Evolutionary conservation across 1,140 invertebrate species (phyloP), one percentile per base, ranked within the genome.

Genomic region (Anoplophora glabripennis): DNA sequence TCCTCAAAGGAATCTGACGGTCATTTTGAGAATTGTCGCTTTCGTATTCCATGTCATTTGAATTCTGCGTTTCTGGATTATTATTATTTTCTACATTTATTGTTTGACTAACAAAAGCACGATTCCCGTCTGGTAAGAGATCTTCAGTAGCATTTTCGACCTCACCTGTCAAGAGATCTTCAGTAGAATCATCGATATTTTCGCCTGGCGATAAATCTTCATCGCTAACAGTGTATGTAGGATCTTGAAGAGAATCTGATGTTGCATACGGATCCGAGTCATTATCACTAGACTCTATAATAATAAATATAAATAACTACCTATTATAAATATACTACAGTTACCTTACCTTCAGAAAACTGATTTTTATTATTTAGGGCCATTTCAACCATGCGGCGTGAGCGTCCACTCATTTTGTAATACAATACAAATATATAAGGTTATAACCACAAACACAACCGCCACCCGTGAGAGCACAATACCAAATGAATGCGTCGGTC

Each of bases 361-460:
- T 51, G 48, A 37, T 14, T 14, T 12, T n/a, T 52, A 15, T 52
- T 37, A n/a, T 52, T 47, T 33, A 21, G 45, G 45, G 45, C 21
- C 15, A 47, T n/a, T 47, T 47, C 15, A 47, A 47, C 40, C 40
- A 42, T 14, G 40, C 40, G 40, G 12, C 40, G 40, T 42, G 11
- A 42, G 8, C 1, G 40, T 42, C n/a, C 40, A 42, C 12, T 42
- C 9, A n/a, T 42, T 42, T 42, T 42, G 14, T 4, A 12, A n/a
- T 47, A 12, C 0, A 12, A n/a, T 47, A 12, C 0, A 47, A 21
- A 17, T 47, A 17, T 33, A 21, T n/a, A 36, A 51, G 12, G 15
- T 38, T 8, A 21, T 35, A 21, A 21, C 14, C 7, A 51, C 48
- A 36, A 14, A 12, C 28, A 47, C 45, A 21, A 28, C 21, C 21